Evolutionary conservation across 2,888 invertebrate genomes (phyloP), one percentile per base, ranked within the genome.

Genomic region (Drosophila neotestacea): DNA sequence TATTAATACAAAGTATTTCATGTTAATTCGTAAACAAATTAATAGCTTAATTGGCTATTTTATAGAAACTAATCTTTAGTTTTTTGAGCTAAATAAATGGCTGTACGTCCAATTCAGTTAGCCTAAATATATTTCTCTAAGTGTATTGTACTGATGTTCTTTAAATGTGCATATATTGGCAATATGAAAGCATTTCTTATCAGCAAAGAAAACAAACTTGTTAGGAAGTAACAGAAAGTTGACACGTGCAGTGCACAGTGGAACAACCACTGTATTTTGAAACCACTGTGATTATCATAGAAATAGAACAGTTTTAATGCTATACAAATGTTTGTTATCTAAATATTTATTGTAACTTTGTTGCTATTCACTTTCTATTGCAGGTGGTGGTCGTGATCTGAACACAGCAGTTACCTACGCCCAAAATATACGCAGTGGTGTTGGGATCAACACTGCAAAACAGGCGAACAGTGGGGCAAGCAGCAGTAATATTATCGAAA

Each of bases 361-460:
- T 22, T 22, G 13, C 39, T 46, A 6, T 28, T 28, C 13, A 36
- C 41, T 61, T 34, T 66, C 68, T 6, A 1, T 92, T 87, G 72
- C 89, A 96, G 97, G 97, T 81, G 97, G 97, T 11, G 97, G 97
- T 13, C 97, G 96, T 91, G 96, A 97, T 88, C 93, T 97, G 90
- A 96, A 96, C 4, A 96, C 97, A n/a, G 96, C 96, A 0, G 95
- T 95, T 1, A 94, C 94, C 16, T 93, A 95, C 88, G 94, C 93
- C 32, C 94, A 93, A 85, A 94, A 93, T 51, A 91, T 88, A 91
- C 75, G 85, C 22, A 71, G 79, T 58, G 95, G 80, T 28, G 74
- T 48, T 64, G 48, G 92, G 91, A 75, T 85, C 16, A 58, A 73
- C 65, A 70, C 63, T 63, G 73, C 65, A 6, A 46, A 62, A 11